Percentiles rank a stretch among this genome's conserved stretches.
Evolutionary conservation across 2,888 invertebrate species (phyloP).

Genomic region (Elysia crispata): DNA sequence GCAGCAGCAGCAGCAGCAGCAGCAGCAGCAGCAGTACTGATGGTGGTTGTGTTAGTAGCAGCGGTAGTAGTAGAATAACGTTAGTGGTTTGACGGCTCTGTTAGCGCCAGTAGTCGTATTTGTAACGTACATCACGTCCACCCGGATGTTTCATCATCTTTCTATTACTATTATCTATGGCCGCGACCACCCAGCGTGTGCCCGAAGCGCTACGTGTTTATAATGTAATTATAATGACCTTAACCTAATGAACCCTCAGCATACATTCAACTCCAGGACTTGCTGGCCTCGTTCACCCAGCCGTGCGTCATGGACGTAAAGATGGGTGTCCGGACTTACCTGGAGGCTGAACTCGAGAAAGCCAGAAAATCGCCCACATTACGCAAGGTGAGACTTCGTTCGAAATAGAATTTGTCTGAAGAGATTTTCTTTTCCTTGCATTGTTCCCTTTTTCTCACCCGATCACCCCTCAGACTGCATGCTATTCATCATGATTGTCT

Average conservation of each 20-base stretch:
- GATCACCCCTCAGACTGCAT: background rate
- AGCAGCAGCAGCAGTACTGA: too few species aligned
- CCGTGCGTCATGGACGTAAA: constrained; percentile 99
- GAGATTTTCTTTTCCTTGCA: background rate
- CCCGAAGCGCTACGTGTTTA: background rate
- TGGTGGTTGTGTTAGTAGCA: too few species aligned
- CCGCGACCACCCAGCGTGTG: too few species aligned
- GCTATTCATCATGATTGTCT: background rate
- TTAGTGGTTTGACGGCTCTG: too few species aligned
- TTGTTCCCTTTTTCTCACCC: background rate
- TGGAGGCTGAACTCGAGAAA: constrained; percentile 95
- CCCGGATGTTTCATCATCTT: too few species aligned
- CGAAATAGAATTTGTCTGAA: too few species aligned
- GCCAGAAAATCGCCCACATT: constrained; percentile 95
- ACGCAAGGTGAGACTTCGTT: constrained; percentile 81
- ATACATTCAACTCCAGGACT: constrained; percentile 94
- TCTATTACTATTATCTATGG: too few species aligned
- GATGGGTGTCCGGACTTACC: constrained; percentile 94
- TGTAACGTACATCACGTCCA: too few species aligned
- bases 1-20: too few species aligned
- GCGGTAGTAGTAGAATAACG: too few species aligned
- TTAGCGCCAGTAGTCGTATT: too few species aligned
- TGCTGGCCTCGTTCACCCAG: constrained; percentile 91
- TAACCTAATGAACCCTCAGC: constrained; percentile 62
- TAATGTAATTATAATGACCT: constrained; percentile 46